Base-by-base conservation (phyloP, 1,140 invertebrate genomes). In the Babylonia areolata region DNA sequence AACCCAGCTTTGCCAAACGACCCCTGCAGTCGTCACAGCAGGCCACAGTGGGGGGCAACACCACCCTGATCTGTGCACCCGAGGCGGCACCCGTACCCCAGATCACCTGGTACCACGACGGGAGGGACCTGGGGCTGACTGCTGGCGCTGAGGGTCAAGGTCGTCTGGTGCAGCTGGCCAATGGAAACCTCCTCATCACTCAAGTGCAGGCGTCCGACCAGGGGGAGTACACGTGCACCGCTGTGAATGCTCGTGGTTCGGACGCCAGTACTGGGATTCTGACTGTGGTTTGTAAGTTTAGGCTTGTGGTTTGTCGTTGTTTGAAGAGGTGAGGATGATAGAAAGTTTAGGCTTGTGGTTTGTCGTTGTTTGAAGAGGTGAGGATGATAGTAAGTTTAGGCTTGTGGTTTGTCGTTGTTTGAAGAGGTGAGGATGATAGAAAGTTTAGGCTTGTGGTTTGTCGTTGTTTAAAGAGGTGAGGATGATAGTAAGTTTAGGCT, bases 51-150 rank as follows among this genome's bases (percentile, higher is more conserved):
- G 96, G 96, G 87, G 97, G 97, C 73, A 99, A 99, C 94, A 96
- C 97, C 0, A 99, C 98, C 0, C 96, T 99, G 78, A 95, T 96
- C 77, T 99, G 98, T 94, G 96, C 97, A 91, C 98, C 98, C 0
- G 98, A 99, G 95, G 98, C 97, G n/a, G 98, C 98, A 9, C 98
- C 98, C 0, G 95, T 95, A 90, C 97, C 98, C 0, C 96, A 96
- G 89, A 98, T 98, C 92, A 95, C 96, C 54, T 99, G 98, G 98
- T 97, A 97, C 92, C 98, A 98, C 94, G 97, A 99, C 95, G 97
- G 97, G 35, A 96, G 96, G 91, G 94, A 97, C 2, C 96, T 99
- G 84, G 97, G 94, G 77, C 93, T 88, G 1, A 77, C 75, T 12
- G 42, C 20, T 9, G 86, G 86, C 2, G 87, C 17, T 51, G 51